Base-by-base conservation (phyloP, 2,797 vertebrate species). In the Hoplostethus mediterraneus region DNA sequence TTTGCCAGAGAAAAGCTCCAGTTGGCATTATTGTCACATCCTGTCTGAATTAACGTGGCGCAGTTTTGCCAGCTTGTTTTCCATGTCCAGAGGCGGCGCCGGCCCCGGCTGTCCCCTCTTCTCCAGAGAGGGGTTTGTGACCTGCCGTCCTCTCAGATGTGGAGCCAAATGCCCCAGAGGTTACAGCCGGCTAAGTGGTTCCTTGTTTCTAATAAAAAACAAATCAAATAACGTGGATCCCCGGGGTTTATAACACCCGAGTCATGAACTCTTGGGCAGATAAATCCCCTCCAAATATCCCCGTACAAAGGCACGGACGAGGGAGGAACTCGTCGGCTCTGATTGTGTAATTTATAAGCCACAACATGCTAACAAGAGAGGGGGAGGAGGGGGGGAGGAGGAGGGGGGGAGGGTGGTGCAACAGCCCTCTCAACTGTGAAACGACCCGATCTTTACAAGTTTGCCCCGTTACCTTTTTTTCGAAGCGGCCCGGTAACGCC, bases 161-260 rank as follows among this genome's bases (percentile, higher is more conserved):
- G 30, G 60, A 80, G 89, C 90, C 91, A 93, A 87, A 87, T 82
- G 80, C 82, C 85, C 87, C 64, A 38, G 74, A 90, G 91, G 87
- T 90, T 88, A 86, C 70, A 77, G 83, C 68, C 82, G 61, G 80
- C 81, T 84, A 90, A 90, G 86, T 91, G 84, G 77, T 89, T 92
- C 86, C 87, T 90, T 87, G 89, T 90, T 90, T 90, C 84, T 78
- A 88, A 92, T 89, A 89, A 91, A 90, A 90, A 89, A 79, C 82
- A 85, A 90, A 91, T 92, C 88, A 84, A 91, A 90, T 87, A 91
- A 84, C 71, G 82, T 80, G 70, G 67, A 84, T 81, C 89, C 83
- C 80, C 56, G 4, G 81, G 80, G 53, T 89, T 90, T 84, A 84
- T 77, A 77, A 83, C 76, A 82, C 84, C 49, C 47, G 62, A 86